phyloP scores from a whole-genome alignment of 2,888 invertebrate genomes.

The Alviniconcha strummeri region DNA sequence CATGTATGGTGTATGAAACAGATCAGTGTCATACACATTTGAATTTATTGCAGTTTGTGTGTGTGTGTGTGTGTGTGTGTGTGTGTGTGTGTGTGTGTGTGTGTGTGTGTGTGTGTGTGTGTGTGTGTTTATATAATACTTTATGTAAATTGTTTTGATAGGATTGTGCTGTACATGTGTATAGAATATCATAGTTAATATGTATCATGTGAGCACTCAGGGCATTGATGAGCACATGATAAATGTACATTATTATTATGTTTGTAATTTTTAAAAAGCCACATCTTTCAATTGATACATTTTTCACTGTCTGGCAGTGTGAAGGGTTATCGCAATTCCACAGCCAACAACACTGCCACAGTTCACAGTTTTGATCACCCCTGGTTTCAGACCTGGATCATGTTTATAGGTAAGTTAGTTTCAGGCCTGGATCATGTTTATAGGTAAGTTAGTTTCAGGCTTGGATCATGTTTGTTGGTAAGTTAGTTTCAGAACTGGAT shows the following conservation, averaged over 20 bases:
- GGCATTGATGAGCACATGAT: background rate
- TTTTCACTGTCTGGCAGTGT: conserved; percentile 42
- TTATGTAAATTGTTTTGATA: too few species aligned
- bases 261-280: conserved; percentile 10
- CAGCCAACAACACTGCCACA: conserved; percentile 50
- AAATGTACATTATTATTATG: background rate
- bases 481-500: too few species aligned
- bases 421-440: too few species aligned
- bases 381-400: conserved; percentile 69
- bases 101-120: background rate
- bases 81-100: conserved; percentile 1
- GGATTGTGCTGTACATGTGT: too few species aligned
- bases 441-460: too few species aligned
- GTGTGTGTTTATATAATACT: background rate
- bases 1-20: background rate
- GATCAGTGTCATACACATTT: background rate
- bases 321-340: conserved; percentile 54
- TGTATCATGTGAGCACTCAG: background rate
- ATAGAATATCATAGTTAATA: too few species aligned
- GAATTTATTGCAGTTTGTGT: background rate
- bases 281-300: too few species aligned
- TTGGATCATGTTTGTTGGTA: too few species aligned
- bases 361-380: conserved; percentile 66
- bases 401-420: conserved; percentile 63
- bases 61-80: background rate